A percentile compares a stretch with the other conserved stretches of the same genome.
Conservation (phyloP, 2,888 invertebrate genomes). For the Rhopalosiphum nymphaeae region DNA sequence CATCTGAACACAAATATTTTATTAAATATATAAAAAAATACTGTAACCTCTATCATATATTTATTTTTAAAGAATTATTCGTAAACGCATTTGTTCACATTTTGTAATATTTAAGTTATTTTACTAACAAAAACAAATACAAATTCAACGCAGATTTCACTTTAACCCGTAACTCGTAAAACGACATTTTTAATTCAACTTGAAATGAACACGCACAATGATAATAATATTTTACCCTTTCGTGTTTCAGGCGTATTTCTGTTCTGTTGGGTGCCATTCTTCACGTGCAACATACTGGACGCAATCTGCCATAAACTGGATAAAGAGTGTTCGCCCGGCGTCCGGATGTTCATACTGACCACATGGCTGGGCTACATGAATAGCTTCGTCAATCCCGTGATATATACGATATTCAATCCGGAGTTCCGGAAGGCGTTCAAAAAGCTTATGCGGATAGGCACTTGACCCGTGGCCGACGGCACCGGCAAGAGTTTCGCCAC, state of each 20-base stretch:
- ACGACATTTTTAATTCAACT: no score
- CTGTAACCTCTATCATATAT: not conserved
- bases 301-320: conserved; percentile 93
- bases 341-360: conserved; percentile 92
- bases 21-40: not conserved
- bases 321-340: conserved; percentile 83
- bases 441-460: conserved; percentile 84
- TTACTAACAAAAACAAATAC: not conserved
- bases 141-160: no score
- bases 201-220: no score
- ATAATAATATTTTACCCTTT: no score
- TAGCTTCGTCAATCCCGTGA: conserved; percentile 92
- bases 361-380: conserved; percentile 99
- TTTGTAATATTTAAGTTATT: not conserved
- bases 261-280: conserved; percentile 99
- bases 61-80: not conserved
- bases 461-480: conserved; percentile 67
- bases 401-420: conserved; percentile 95
- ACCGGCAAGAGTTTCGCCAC: conserved; percentile 31
- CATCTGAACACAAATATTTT: not conserved
- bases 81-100: not conserved
- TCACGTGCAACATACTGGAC: conserved; percentile 97
- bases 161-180: no score
- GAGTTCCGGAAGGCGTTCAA: conserved; percentile 99
- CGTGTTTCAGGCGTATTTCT: conserved; percentile 91